A percentile compares a stretch with the other conserved stretches of the same genome.
These are phyloP conservation scores for Sarcophilus harrisii DNA, from an alignment of 2,797 vertebrate genomes.

Conservation along the genomic window DNA sequence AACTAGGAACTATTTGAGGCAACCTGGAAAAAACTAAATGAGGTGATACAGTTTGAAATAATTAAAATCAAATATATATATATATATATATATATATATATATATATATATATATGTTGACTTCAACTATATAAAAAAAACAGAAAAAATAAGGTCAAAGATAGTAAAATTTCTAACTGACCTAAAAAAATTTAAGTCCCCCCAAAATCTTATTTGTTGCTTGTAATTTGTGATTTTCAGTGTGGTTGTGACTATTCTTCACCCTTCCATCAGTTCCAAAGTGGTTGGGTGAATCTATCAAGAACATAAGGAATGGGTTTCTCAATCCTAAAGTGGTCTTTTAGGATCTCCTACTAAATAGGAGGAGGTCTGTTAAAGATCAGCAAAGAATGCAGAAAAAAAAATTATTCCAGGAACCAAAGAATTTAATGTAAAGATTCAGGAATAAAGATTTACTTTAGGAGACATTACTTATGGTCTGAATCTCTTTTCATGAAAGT, in stretches of 20 bases:
- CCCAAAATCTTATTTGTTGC: neutral
- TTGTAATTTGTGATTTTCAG: neutral
- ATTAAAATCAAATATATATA: neutral
- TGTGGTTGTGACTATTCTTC: neutral
- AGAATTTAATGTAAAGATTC: neutral
- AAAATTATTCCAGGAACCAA: neutral
- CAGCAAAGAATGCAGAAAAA: neutral
- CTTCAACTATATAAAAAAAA: neutral
- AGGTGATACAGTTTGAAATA: neutral
- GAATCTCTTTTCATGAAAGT: neutral
- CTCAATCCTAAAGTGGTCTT: neutral
- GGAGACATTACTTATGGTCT: neutral
- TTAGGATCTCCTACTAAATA: too few species aligned
- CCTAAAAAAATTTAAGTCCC: neutral
- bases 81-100: too few species aligned
- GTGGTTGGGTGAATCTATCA: neutral
- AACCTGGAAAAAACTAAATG: neutral
- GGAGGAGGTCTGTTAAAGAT: neutral
- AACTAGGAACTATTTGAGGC: neutral
- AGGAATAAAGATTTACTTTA: neutral
- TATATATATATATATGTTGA: neutral
- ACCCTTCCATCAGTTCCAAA: neutral
- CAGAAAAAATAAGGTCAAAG: neutral
- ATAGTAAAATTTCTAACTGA: neutral
- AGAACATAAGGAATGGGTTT: neutral